Evolutionary conservation across 2,797 vertebrate genomes (phyloP), one percentile per base, ranked within the genome.

Genomic region (Hydrocynus forskahlii): DNA sequence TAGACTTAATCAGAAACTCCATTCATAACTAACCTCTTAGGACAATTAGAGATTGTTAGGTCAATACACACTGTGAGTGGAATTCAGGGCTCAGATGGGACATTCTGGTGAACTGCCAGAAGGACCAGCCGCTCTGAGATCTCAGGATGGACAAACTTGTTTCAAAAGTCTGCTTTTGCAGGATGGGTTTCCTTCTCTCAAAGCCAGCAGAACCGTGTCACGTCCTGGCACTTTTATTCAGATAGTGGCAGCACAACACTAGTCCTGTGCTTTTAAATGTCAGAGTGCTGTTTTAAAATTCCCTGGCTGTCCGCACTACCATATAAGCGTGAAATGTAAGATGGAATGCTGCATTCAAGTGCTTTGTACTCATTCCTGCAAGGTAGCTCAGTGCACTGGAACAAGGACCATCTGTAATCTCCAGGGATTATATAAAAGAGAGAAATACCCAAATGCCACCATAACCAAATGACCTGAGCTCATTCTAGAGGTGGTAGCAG

Each of bases 241-340:
- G 60, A 74, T 73, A 75, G 55, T 55, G 64, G 68, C 12, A 23
- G 72, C 59, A 62, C 62, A 70, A 57, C 75, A 67, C 76, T 38
- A 14, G 23, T 54, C 17, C 54, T 80, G 52, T 83, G 75, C 59
- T 84, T 86, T 82, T 76, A 86, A 88, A 89, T 87, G 86, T 89
- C 87, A 89, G 67, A 52, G 48, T 64, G 43, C 21, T 62, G 40
- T 80, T 81, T 88, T 86, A 84, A 85, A 75, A 86, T 88, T 88
- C 86, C 77, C 25, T 19, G 62, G 67, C 63, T 57, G 64, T 83
- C 79, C 60, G 23, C 66, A 21, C 62, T 69, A 66, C 70, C 67
- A 78, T n/a, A 62, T 84, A 71, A 76, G 79, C 63, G 67, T 86
- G 85, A 79, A 74, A 85, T 81, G 71, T 62, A 75, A 54, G 66